Percentiles rank a stretch among this genome's conserved stretches.
Conservation (phyloP, 1,140 invertebrate genomes). For the Pseudomyrmex flavicornis region DNA sequence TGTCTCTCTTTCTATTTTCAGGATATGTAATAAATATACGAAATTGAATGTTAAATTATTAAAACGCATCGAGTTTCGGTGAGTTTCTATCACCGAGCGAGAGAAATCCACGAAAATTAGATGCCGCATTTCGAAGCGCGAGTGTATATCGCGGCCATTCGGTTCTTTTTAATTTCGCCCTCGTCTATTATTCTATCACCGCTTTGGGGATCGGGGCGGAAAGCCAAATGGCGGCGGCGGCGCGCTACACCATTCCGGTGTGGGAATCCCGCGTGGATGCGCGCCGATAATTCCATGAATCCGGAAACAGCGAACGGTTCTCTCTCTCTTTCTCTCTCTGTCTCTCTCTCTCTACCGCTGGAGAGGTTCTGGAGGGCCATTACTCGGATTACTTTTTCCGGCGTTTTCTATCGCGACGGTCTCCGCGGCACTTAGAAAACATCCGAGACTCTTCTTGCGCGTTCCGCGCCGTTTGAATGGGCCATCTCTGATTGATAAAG, state of each 20-base stretch:
- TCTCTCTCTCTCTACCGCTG: constrained; percentile 27
- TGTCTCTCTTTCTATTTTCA: too few relatives aligned
- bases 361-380: constrained; percentile 68
- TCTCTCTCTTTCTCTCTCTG: not conserved
- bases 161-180: constrained; percentile 56
- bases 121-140: constrained; percentile 17
- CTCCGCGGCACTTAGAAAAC: constrained; percentile 47
- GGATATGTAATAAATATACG: too few relatives aligned
- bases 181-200: constrained; percentile 52
- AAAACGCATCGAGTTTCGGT: too few relatives aligned
- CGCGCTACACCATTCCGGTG: constrained; percentile 14
- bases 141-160: constrained; percentile 40
- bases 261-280: constrained; percentile 58
- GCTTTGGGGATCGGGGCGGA: constrained; percentile 44
- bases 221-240: constrained; percentile 5
- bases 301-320: constrained; percentile 61
- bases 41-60: too few relatives aligned
- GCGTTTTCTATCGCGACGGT: constrained; percentile 60
- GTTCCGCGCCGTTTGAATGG: constrained; percentile 31
- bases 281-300: constrained; percentile 72
- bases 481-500: constrained; percentile 56
- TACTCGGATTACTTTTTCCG: constrained; percentile 75
- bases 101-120: constrained; percentile 40
- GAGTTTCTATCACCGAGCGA: not conserved
- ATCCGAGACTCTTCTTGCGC: constrained; percentile 14